Evolutionary conservation across 1,140 invertebrate species (phyloP).

Genomic region (Tribolium madens): DNA sequence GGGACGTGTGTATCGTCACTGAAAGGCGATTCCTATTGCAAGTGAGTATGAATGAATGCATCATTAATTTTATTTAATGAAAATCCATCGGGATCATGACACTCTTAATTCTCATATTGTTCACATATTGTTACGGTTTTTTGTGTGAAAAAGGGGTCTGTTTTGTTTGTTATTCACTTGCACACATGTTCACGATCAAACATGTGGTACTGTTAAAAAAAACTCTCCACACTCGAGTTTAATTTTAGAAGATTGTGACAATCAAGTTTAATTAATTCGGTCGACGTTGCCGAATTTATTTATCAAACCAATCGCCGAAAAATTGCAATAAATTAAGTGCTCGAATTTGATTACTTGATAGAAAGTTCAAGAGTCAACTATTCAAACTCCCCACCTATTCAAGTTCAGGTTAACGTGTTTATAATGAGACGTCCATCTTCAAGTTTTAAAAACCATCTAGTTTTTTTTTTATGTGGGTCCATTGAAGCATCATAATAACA

Average conservation of each 20-base stretch:
- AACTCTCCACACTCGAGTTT: too few relatives aligned
- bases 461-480: not conserved
- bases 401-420: not conserved
- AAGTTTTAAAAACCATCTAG: not conserved
- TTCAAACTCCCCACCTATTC: not conserved
- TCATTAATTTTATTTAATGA: not conserved
- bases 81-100: slow-evolving; percentile 14
- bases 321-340: too few relatives aligned
- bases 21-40: slow-evolving; percentile 82
- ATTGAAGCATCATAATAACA: not conserved
- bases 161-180: slow-evolving; percentile 6
- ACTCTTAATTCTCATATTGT: slow-evolving; percentile 21
- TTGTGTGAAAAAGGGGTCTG: not conserved
- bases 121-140: not conserved
- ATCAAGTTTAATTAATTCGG: not conserved
- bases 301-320: not conserved
- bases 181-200: slow-evolving; percentile 29
- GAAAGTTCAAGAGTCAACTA: not conserved
- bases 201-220: slow-evolving; percentile 9
- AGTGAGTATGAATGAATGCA: slow-evolving; percentile 76
- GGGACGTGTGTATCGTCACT: slow-evolving; percentile 80
- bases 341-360: not conserved
- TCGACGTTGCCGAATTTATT: not conserved
- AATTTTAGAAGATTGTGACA: not conserved
- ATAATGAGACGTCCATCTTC: not conserved